Conservation (phyloP, 53 echinoderm and acorn worm species). For the Henricia sp. region DNA sequence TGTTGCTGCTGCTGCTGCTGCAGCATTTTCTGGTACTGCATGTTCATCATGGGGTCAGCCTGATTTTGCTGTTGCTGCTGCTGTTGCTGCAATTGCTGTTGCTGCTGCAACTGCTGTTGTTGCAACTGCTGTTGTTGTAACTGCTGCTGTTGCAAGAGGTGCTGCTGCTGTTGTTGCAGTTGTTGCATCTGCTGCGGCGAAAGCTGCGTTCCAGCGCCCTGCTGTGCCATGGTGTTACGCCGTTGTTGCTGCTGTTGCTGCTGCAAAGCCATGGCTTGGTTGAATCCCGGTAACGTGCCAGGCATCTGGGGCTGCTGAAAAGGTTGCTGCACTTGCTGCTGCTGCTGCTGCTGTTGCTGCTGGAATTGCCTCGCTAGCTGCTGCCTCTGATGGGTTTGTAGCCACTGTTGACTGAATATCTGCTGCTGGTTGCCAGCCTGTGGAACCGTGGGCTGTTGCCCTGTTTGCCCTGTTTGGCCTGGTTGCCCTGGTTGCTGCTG, state of each 20-base stretch:
- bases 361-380: conserved; percentile 49
- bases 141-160: no score
- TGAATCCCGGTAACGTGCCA: conserved; percentile 48
- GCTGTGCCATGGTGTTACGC: conserved; percentile 49
- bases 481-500: conserved; percentile 75
- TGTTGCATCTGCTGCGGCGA: conserved; percentile 70
- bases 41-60: conserved; percentile 63
- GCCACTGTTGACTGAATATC: conserved; percentile 68
- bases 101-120: conserved; percentile 58
- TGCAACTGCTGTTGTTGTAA: conserved; percentile 30
- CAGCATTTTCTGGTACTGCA: conserved; percentile 81
- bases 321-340: conserved; percentile 58
- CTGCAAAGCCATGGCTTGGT: conserved; percentile 57
- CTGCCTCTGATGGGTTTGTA: conserved; percentile 48
- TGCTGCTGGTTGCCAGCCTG: conserved; percentile 54
- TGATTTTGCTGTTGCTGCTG: conserved; percentile 66
- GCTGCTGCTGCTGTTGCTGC: conserved; percentile 61
- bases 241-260: conserved; percentile 67
- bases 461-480: conserved; percentile 65
- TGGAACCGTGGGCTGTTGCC: conserved; percentile 68
- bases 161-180: conserved; percentile 74
- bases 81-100: conserved; percentile 62
- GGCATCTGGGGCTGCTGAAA: conserved; percentile 71
- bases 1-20: conserved; percentile 85
- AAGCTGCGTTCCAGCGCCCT: conserved; percentile 42